Evolutionary conservation across 2,888 invertebrate species (phyloP).

Genomic region (Brachyptera putata): DNA sequence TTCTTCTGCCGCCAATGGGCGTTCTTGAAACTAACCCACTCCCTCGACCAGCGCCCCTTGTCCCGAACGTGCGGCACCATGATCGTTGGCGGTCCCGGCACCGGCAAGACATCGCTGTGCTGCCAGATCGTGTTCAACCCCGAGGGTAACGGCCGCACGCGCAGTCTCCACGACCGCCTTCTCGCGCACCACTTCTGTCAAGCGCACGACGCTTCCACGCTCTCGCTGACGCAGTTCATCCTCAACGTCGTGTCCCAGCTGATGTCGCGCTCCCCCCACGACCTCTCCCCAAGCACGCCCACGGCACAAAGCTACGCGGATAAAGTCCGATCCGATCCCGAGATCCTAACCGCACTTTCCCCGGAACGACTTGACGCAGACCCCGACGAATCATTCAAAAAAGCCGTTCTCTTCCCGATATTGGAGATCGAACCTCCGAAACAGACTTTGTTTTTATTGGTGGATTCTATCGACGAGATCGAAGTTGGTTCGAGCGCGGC

Average conservation of each 20-base stretch:
- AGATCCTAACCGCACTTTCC: conserved; percentile 74
- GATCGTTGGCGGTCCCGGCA: conserved; percentile 86
- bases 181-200: conserved; percentile 76
- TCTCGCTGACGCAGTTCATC: conserved; percentile 82
- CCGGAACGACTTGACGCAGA: conserved; percentile 80
- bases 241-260: conserved; percentile 81
- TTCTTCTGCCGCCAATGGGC: conserved; percentile 96
- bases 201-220: conserved; percentile 78
- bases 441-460: conserved; percentile 75
- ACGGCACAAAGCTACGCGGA: conserved; percentile 30
- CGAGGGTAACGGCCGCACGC: conserved; percentile 61
- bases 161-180: conserved; percentile 70
- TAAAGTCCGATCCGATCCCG: conserved; percentile 63
- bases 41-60: conserved; percentile 79
- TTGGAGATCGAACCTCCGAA: conserved; percentile 83
- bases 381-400: conserved; percentile 88
- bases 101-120: conserved; percentile 90
- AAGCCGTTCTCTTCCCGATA: conserved; percentile 81
- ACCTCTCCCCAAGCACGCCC: conserved; percentile 24
- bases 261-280: conserved; percentile 45
- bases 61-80: conserved; percentile 86
- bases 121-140: conserved; percentile 69
- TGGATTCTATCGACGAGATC: conserved; percentile 88
- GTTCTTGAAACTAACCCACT: conserved; percentile 87
- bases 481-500: conserved; percentile 34